These are phyloP conservation scores for Scolopax bukidnonensis DNA, from an alignment of 2,797 vertebrate genomes.

Conservation along the genomic window DNA sequence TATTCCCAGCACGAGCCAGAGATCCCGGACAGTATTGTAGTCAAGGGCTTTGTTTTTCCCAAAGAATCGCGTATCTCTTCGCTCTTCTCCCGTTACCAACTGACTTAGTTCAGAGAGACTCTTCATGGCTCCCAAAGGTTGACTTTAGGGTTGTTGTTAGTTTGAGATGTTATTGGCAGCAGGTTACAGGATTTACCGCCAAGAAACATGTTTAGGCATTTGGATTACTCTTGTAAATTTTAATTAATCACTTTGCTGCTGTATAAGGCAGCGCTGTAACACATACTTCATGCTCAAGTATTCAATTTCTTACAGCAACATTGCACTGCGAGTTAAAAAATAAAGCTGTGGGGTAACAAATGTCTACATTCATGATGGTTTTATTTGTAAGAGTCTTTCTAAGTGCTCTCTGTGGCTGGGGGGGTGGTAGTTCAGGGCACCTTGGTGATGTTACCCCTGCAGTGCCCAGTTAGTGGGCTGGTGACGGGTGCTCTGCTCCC, in stretches of 20 bases:
- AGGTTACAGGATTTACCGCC: not conserved
- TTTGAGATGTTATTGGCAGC: slow-evolving; percentile 29
- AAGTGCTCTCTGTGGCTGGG: not conserved
- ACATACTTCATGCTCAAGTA: not conserved
- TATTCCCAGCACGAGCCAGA: not conserved
- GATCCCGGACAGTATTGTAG: not conserved
- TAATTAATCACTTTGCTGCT: not conserved
- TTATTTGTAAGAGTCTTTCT: not conserved
- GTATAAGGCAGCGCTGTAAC: not conserved
- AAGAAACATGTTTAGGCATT: not conserved
- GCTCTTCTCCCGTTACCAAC: not conserved
- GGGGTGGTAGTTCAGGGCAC: not conserved
- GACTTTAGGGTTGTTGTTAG: not conserved
- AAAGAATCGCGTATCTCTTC: not conserved
- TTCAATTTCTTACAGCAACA: not conserved
- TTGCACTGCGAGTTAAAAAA: not conserved
- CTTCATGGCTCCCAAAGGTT: slow-evolving; percentile 17
- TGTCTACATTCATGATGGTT: not conserved
- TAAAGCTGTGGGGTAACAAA: not conserved
- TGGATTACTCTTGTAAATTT: not conserved
- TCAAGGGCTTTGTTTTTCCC: not conserved
- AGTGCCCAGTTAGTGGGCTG: not conserved
- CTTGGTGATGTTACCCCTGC: fast-evolving
- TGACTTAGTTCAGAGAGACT: not conserved
- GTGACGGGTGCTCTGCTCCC: not conserved